Base-by-base conservation (phyloP, 2,888 invertebrate genomes). In the Drosophila falleni region DNA sequence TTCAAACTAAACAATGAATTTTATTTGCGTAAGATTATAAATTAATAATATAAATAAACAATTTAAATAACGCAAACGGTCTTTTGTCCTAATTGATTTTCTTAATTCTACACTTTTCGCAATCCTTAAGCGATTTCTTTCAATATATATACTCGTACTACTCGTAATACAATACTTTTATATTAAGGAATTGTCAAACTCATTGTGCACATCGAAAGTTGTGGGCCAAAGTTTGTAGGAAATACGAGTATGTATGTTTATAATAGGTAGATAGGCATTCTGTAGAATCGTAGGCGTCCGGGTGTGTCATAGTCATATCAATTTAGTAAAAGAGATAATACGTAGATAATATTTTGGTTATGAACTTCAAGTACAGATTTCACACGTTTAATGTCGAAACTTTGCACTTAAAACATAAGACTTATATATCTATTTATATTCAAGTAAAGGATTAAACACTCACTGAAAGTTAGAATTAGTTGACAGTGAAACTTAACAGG, bases 281-380 rank as follows among this genome's bases (percentile, higher is more conserved):
- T 26, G 44, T 44, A 26, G 44, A 44, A 41, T n/a, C 29, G 26
- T 23, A 31, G 60, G 44, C 55, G 31, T 37, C 26, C 26, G 35
- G 47, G 42, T 70, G 76, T 71, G 74, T 74, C 74, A 74, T 58
- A 50, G 64, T n/a, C 37, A 75, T 64, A 61, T 74, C 56, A 61
- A 69, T 62, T 58, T 54, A 51, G 59, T 29, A 1, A n/a, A 51
- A 56, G 15, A 70, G 74, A 74, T 74, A 74, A 74, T 70, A 61
- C 55, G 16, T 35, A 69, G 75, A 74, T 74, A 74, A 63, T 74
- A 49, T 33, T 31, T 33, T 35, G 41, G 33, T 26, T 44, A 33
- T 31, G 47, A 26, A 35, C 35, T 42, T 29, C 13, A 10, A 39
- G 31, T 10, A 63, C 13, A 63, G 51, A 56, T 70, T 63, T 60